Evolutionary conservation across 1,140 invertebrate genomes (phyloP), one percentile per base, ranked within the genome.

Genomic region (Vanessa tameamea): DNA sequence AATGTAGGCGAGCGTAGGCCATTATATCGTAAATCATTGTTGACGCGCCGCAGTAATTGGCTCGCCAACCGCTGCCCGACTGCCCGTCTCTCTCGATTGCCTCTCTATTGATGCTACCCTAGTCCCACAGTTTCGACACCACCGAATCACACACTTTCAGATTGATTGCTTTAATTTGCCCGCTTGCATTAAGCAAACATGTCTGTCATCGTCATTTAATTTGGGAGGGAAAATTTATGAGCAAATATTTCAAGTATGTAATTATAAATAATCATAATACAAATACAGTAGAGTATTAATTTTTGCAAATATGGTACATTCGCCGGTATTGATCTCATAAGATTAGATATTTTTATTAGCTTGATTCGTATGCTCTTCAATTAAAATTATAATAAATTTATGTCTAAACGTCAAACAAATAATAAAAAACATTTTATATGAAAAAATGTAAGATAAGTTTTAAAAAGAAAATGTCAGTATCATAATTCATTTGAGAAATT

Each of bases 11-110:
- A 78, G 77, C 78, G 78, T 68, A 73, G 77, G 82, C 82, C 81
- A 88, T 90, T 91, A 89, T 90, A 85, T 87, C 89, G 85, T 91
- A 91, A 91, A 91, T 91, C 87, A 90, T 73, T 78, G 88, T 83
- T 87, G 89, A 91, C 87, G 84, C 83, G 81, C 81, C 81, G 80
- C 84, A 75, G 87, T 91, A 91, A 91, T 91, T 91, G 89, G 82
- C 83, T 82, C 79, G 81, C 83, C 83, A 74, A 76, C 82, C 80
- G 78, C 72, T 68, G 75, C 69, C 71, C 63, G 73, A 64, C 57
- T 72, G 51, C 64, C 37, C 73, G 74, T 78, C 79, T 79, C 78
- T 80, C 80, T 81, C 82, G 80, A 87, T 82, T 80, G 82, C 87
- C 83, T 84, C 76, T 79, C 78, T 81, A 84, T 83, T 89, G 80